These are phyloP conservation scores for Propithecus deckenii DNA, from an alignment of 2,797 vertebrate genomes.

Conservation along the genomic window DNA sequence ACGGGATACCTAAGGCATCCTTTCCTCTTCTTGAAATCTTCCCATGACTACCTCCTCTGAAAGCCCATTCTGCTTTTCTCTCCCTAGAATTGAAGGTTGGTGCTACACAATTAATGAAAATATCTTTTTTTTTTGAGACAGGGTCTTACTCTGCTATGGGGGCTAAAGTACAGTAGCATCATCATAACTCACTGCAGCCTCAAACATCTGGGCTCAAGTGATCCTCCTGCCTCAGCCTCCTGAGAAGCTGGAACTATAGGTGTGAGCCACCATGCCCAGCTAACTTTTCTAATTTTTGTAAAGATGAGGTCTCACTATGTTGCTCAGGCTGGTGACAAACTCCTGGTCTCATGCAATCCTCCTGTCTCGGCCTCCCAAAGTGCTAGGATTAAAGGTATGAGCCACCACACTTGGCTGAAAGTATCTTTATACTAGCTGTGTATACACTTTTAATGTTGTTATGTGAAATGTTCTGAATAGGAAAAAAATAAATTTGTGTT, in stretches of 20 bases:
- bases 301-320: not conserved
- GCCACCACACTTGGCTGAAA: not conserved
- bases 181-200: not conserved
- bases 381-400: not conserved
- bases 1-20: accelerated
- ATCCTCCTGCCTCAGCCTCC: not conserved
- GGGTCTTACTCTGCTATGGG: not conserved
- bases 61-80: not conserved
- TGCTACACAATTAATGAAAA: not conserved
- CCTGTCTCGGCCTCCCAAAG: not conserved
- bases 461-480: not conserved
- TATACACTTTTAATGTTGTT: not conserved
- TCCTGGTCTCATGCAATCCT: not conserved
- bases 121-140: not conserved
- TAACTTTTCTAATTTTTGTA: not conserved
- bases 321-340: not conserved
- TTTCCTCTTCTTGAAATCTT: not conserved
- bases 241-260: not conserved
- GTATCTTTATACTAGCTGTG: not conserved
- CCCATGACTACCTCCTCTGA: not conserved
- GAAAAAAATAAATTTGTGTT: not conserved
- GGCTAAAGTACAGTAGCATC: not conserved
- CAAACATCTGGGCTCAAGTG: not conserved
- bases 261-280: not conserved
- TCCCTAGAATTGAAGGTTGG: not conserved